Conservation (phyloP, 2,888 invertebrate genomes). For the Drosophila falleni region DNA sequence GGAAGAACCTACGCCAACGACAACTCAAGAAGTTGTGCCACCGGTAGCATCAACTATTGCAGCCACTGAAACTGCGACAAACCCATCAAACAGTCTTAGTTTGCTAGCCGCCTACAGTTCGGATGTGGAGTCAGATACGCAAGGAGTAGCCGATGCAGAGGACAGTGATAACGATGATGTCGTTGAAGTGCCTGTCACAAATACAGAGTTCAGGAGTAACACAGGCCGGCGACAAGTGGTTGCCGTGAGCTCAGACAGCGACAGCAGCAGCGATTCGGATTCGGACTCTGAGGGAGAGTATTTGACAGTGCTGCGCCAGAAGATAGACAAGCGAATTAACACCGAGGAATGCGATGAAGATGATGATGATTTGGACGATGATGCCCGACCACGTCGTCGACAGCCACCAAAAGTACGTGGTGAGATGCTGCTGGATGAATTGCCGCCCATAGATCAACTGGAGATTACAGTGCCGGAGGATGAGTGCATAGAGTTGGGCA, state of each 20-base stretch:
- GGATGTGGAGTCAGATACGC: conserved; percentile 56
- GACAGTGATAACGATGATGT: conserved; percentile 68
- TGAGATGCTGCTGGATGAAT: conserved; percentile 87
- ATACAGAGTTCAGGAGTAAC: conserved; percentile 15
- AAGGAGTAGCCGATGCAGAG: conserved; percentile 6
- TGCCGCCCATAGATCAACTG: conserved; percentile 93
- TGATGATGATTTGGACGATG: conserved; percentile 65
- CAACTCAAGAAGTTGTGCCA: neutral
- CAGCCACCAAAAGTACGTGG: conserved; percentile 82
- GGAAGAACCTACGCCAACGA: no score
- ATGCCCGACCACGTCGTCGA: conserved; percentile 50
- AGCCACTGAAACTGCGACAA: neutral
- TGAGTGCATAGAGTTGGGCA: conserved; percentile 91
- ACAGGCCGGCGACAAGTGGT: conserved; percentile 66
- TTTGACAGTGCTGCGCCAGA: conserved; percentile 70
- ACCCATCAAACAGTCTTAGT: conserved; percentile 64
- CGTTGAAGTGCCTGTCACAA: conserved; percentile 69
- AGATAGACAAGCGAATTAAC: conserved; percentile 75
- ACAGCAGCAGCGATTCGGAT: conserved; percentile 61
- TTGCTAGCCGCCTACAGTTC: conserved; percentile 82
- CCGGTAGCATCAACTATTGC: neutral
- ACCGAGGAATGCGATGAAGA: conserved; percentile 75
- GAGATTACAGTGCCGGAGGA: conserved; percentile 92
- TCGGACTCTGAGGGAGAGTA: conserved; percentile 75
- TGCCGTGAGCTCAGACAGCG: conserved; percentile 72